Percentiles rank a stretch among this genome's conserved stretches.
Conservation (phyloP, 2,888 invertebrate genomes). For the Alsophila aescularia region DNA sequence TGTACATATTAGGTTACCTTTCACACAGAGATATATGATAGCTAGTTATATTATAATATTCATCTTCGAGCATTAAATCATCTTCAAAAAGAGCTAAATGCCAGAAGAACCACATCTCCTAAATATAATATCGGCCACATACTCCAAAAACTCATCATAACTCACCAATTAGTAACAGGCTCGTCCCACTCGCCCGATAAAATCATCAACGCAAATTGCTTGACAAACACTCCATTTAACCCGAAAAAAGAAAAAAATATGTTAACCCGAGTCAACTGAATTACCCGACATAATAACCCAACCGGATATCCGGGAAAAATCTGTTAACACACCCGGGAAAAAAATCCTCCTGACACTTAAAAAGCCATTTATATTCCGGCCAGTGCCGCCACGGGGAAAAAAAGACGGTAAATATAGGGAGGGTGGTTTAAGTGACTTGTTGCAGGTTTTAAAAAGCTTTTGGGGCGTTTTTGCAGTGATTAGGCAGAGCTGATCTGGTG, state of each 20-base stretch:
- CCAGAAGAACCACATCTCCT: no score
- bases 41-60: no score
- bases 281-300: slow-evolving; percentile 44
- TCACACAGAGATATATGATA: no score
- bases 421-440: slow-evolving; percentile 30
- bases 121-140: no score
- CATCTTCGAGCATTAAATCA: no score
- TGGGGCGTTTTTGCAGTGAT: slow-evolving; percentile 35
- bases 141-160: not conserved
- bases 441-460: slow-evolving; percentile 32
- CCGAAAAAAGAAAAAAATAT: slow-evolving; percentile 46
- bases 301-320: slow-evolving; percentile 64
- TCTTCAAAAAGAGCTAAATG: no score
- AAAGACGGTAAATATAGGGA: slow-evolving; percentile 29
- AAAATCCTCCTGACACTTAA: slow-evolving; percentile 64
- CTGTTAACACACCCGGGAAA: slow-evolving; percentile 65
- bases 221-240: slow-evolving; percentile 46
- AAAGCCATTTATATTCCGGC: slow-evolving; percentile 62
- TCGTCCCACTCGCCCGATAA: slow-evolving; percentile 1
- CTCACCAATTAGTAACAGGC: slow-evolving; percentile 1
- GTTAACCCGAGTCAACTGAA: slow-evolving; percentile 45
- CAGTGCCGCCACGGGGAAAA: slow-evolving; percentile 44
- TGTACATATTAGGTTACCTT: no score
- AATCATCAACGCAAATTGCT: slow-evolving; percentile 36
- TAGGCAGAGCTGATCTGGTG: slow-evolving; percentile 15